Evolutionary conservation across 2,888 invertebrate species (phyloP), one percentile per base, ranked within the genome.

Genomic region (Campoplex capitator): DNA sequence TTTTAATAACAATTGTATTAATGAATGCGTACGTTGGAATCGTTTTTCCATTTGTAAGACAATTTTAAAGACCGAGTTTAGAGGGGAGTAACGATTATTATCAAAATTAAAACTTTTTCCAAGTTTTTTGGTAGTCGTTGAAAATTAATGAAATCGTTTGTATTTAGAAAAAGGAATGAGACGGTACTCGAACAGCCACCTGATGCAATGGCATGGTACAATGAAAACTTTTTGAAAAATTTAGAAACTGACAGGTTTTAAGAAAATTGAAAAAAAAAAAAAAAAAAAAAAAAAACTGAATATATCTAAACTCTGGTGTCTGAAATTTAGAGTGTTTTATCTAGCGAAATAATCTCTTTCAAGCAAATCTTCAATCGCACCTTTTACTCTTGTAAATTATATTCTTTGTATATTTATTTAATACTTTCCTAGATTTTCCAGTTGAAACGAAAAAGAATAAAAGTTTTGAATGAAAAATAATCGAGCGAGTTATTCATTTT

Each of bases 141-240:
- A 42, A 42, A 42, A 42, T 42, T 42, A 1, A 7, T 7, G 16
- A 65, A 28, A 75, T 16, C 56, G 23, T 78, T 28, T 68, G 11
- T 32, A 32, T 56, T 71, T 42, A 32, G 56, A 65, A 54, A 80
- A 58, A 28, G 3, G 11, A 71, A 56, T 28, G 16, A 62, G 13
- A 51, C 45, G 51, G 51, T 84, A 82, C 42, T 80, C 65, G 85
- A 86, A 85, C 89, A 89, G 90, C 86, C 89, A 88, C 90, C 90
- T 90, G 89, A 90, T 90, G 89, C 89, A 87, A 87, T 62, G 67
- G 84, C 80, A 87, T 83, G 83, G 90, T 90, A 90, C 89, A 90
- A 90, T 76, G 48, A 65, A 74, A 62, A 32, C 7, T 16, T 28
- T 62, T 62, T 4, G 28, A 32, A 28, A 56, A 56, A 32, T 51